Percentiles rank a stretch among this genome's conserved stretches.
These are phyloP conservation scores for Melinaea marsaeus DNA, from an alignment of 2,888 invertebrate species.

Conservation along the genomic window DNA sequence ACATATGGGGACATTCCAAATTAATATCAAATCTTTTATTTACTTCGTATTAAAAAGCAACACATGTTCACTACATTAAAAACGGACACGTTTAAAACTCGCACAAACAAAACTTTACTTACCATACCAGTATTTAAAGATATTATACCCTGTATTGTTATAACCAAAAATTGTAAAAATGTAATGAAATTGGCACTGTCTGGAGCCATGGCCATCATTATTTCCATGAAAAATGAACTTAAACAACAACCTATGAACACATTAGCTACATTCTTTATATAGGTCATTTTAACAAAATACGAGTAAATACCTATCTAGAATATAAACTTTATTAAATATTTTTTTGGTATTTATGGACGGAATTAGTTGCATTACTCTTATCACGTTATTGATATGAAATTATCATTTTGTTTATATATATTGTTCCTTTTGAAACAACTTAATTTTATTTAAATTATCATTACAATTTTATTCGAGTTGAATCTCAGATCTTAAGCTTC, in stretches of 20 bases:
- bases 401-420: no score
- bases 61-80: slow-evolving; percentile 9
- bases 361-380: not conserved
- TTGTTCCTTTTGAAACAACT: no score
- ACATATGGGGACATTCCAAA: no score
- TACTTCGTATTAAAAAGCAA: slow-evolving; percentile 5
- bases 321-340: not conserved
- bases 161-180: slow-evolving; percentile 65
- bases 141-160: slow-evolving; percentile 58
- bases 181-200: slow-evolving; percentile 64
- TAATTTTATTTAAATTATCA: no score
- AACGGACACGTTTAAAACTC: not conserved
- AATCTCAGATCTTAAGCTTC: no score
- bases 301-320: no score
- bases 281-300: slow-evolving; percentile 41
- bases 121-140: slow-evolving; percentile 40
- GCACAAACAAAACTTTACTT: slow-evolving; percentile 34
- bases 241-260: slow-evolving; percentile 63
- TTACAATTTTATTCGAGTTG: no score
- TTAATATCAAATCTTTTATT: no score
- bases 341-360: not conserved
- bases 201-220: slow-evolving; percentile 59
- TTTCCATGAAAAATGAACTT: slow-evolving; percentile 68
- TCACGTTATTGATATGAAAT: no score
- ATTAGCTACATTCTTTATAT: slow-evolving; percentile 45